Conservation (phyloP, 2,888 invertebrate genomes). For the Agrochola circellaris region DNA sequence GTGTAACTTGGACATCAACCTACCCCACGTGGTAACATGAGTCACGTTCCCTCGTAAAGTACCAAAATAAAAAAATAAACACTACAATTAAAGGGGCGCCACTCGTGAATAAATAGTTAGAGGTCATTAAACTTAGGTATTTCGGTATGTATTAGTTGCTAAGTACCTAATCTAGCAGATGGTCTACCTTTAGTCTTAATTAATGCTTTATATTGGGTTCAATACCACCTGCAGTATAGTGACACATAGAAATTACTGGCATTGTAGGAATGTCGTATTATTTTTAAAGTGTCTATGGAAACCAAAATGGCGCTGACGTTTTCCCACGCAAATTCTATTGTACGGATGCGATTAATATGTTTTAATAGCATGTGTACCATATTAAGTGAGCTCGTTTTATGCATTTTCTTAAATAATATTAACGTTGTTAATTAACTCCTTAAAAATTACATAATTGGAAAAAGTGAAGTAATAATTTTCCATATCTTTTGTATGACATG, state of each 20-base stretch:
- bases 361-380: neutral
- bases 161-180: slow-evolving; percentile 46
- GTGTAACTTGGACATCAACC: slow-evolving; percentile 48
- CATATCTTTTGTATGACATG: neutral
- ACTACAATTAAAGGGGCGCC: slow-evolving; percentile 47
- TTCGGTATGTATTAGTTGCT: slow-evolving; percentile 38
- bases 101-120: slow-evolving; percentile 22
- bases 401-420: neutral
- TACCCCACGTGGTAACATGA: slow-evolving; percentile 49
- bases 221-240: slow-evolving; percentile 54
- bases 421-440: neutral
- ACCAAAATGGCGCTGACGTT: slow-evolving; percentile 40
- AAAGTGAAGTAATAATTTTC: neutral
- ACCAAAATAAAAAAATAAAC: slow-evolving; percentile 40
- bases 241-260: slow-evolving; percentile 42
- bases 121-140: slow-evolving; percentile 58
- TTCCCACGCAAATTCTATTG: slow-evolving; percentile 48
- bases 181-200: slow-evolving; percentile 55
- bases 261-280: slow-evolving; percentile 38
- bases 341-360: slow-evolving; percentile 12
- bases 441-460: neutral
- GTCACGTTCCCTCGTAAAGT: slow-evolving; percentile 16
- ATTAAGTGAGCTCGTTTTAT: neutral
- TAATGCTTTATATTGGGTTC: slow-evolving; percentile 47
- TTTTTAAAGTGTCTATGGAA: slow-evolving; percentile 33